Percentiles rank a stretch among this genome's conserved stretches.
Conservation (phyloP, 2,113 vertebrate genomes). For the Pavo muticus region DNA sequence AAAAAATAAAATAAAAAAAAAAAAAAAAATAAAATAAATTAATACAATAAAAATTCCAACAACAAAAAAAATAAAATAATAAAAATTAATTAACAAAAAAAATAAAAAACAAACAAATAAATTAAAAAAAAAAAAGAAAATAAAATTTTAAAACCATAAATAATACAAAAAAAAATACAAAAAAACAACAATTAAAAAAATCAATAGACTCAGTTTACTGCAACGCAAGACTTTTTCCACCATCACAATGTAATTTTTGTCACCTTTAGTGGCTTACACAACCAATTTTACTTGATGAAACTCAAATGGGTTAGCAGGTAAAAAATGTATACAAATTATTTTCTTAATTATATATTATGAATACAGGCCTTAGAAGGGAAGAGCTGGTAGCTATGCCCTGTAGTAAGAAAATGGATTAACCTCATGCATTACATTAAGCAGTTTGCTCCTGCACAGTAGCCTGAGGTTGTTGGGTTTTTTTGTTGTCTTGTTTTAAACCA, state of each 20-base stretch:
- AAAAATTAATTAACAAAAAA: too few species aligned
- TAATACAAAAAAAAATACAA: too few species aligned
- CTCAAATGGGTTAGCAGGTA: neutral
- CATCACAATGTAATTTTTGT: neutral
- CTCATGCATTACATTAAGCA: neutral
- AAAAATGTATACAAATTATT: neutral
- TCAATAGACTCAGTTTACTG: conserved; percentile 25
- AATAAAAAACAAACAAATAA: too few species aligned
- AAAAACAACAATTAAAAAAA: too few species aligned
- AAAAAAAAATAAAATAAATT: too few species aligned
- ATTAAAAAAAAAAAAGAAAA: too few species aligned
- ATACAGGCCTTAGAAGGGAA: neutral
- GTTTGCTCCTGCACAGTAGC: neutral
- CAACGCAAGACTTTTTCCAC: neutral
- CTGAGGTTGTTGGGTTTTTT: neutral
- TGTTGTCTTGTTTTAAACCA: conserved; percentile 8
- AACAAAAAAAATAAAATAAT: too few species aligned
- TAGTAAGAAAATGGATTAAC: neutral
- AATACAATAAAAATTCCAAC: too few species aligned
- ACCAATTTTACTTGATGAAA: neutral
- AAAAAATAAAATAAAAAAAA: too few species aligned
- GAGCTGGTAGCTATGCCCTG: neutral
- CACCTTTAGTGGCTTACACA: neutral
- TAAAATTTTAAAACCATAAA: too few species aligned
- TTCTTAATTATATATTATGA: neutral